These are phyloP conservation scores for Timema cristinae DNA, from an alignment of 2,888 invertebrate species.

Conservation along the genomic window DNA sequence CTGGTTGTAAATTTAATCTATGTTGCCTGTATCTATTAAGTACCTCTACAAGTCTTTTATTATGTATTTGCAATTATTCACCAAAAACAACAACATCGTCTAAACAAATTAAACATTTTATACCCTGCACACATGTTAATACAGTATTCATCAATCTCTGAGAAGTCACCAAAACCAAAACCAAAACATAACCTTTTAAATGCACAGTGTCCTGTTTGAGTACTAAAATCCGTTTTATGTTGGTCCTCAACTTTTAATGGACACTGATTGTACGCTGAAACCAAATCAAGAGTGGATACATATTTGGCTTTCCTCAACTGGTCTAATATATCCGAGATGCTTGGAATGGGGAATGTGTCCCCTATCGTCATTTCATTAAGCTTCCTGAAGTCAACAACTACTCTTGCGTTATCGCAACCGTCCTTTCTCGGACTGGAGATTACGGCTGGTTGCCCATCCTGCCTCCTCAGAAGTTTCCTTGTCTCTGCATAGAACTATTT, in stretches of 20 bases:
- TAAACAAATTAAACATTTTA: not conserved
- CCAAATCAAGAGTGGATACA: not conserved
- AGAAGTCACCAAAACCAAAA: not conserved
- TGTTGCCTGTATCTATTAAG: slow-evolving; percentile 19
- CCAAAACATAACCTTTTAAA: slow-evolving; percentile 4
- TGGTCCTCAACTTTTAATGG: not conserved
- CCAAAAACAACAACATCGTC: not conserved
- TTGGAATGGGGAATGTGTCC: not conserved
- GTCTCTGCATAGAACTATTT: no score
- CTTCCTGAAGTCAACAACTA: not conserved
- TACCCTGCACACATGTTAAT: not conserved
- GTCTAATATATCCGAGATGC: not conserved
- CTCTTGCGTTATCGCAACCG: not conserved
- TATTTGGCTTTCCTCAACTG: not conserved
- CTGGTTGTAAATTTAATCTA: slow-evolving; percentile 22
- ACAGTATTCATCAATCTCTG: not conserved
- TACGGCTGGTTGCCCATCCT: not conserved
- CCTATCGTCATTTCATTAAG: no score
- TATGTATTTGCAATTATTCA: not conserved
- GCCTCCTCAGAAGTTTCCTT: no score
- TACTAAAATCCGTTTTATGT: not conserved
- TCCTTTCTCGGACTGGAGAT: not conserved
- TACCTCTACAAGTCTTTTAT: slow-evolving; percentile 17
- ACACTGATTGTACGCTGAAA: not conserved
- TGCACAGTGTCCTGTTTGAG: not conserved